phyloP scores from a whole-genome alignment of 2,797 vertebrate species.

The Fratercula arctica region DNA sequence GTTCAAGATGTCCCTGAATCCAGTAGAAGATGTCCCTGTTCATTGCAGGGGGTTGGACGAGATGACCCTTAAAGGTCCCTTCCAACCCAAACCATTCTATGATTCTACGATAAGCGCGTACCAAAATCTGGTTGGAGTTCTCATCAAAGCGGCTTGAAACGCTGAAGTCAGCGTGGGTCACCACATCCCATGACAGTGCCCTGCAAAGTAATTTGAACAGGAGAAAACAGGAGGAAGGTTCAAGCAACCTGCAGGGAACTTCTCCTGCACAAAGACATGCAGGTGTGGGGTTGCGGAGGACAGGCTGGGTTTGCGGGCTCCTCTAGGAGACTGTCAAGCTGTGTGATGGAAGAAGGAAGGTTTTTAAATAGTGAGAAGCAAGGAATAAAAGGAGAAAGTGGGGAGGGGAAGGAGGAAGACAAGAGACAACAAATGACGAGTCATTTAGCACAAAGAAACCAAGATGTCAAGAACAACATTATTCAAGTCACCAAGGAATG shows the following conservation, averaged over 20 bases:
- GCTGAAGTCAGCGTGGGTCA: too few species aligned
- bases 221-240: background rate
- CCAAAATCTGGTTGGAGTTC: background rate
- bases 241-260: background rate
- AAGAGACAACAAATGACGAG: background rate
- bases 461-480: background rate
- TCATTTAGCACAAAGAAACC: background rate
- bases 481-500: background rate
- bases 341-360: background rate
- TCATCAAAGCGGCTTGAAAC: background rate
- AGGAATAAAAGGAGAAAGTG: background rate
- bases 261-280: background rate
- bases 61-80: background rate
- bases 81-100: background rate
- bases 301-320: background rate
- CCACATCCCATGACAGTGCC: fast-evolving
- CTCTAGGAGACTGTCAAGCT: background rate
- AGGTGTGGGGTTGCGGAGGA: background rate
- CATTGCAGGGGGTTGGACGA: background rate
- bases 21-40: background rate
- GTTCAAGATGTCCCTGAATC: background rate
- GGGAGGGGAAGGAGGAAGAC: background rate
- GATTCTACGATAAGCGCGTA: background rate
- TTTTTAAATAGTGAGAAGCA: background rate
- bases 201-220: background rate